phyloP scores from a whole-genome alignment of 92 coral and sea anemone species.

The Epizoanthus rinbou region DNA sequence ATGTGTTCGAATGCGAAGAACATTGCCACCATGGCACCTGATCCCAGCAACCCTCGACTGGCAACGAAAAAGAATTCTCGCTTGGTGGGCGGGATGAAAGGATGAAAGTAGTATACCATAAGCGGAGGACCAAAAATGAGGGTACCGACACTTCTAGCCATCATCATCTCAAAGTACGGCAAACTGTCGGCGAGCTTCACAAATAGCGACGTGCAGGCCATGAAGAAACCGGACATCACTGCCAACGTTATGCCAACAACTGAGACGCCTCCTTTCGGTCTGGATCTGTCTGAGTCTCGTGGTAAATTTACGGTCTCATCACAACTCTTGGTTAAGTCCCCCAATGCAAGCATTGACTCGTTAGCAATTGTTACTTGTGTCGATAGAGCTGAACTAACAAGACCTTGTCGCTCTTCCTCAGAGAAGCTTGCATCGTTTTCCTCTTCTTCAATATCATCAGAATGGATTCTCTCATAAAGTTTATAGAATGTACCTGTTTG shows the following conservation, averaged over 20 bases:
- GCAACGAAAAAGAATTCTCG: slow-evolving; percentile 34
- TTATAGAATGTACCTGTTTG: background rate
- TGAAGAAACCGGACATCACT: slow-evolving; percentile 34
- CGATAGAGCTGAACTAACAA: background rate
- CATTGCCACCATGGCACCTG: slow-evolving; percentile 50
- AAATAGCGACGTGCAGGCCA: slow-evolving; percentile 45
- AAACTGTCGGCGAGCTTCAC: slow-evolving; percentile 60
- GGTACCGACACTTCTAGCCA: slow-evolving; percentile 51
- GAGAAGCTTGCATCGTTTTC: background rate
- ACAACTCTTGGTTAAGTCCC: background rate
- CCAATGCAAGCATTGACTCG: background rate
- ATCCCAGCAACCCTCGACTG: slow-evolving; percentile 57
- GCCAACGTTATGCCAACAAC: slow-evolving; percentile 35
- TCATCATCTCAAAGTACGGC: slow-evolving; percentile 60
- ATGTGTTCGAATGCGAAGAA: slow-evolving; percentile 76
- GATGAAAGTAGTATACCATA: slow-evolving; percentile 49
- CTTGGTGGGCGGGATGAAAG: slow-evolving; percentile 44
- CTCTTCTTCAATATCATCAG: slow-evolving; percentile 14
- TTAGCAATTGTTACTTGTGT: background rate
- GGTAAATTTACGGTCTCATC: background rate
- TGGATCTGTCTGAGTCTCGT: background rate
- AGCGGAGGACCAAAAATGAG: slow-evolving; percentile 53
- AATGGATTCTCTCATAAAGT: slow-evolving; percentile 18
- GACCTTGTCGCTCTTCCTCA: background rate
- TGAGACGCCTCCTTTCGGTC: background rate